Evolutionary conservation across 2,113 vertebrate species (phyloP).

Genomic region (Chaetodon auriga): DNA sequence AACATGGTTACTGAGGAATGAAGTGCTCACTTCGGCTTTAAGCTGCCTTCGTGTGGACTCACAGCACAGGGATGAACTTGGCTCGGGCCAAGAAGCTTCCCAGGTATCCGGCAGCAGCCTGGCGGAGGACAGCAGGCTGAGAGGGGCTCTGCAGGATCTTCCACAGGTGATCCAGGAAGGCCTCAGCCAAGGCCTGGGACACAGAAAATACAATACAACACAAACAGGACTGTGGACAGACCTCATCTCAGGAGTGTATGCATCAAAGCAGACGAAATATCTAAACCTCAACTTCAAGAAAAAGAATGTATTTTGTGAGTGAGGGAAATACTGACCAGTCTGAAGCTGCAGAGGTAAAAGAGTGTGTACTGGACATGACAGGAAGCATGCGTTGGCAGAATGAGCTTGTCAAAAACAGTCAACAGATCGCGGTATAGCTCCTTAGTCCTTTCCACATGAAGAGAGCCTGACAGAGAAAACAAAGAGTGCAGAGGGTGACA

Average conservation of each 20-base stretch:
- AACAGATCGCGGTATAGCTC: constrained; percentile 92
- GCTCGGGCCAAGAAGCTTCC: constrained; percentile 97
- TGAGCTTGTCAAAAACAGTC: constrained; percentile 92
- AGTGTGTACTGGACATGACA: constrained; percentile 94
- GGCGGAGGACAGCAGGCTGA: constrained; percentile 91
- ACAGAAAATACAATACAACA: not conserved
- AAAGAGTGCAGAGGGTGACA: not conserved
- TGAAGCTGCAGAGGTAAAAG: constrained; percentile 98
- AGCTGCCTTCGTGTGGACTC: constrained; percentile 74
- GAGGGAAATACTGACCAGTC: constrained; percentile 87
- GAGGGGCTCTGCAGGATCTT: constrained; percentile 91
- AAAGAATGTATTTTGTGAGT: too few species aligned
- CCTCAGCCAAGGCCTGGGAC: constrained; percentile 91
- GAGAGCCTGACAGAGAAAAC: constrained; percentile 77
- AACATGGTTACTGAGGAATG: not conserved
- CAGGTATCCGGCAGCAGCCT: constrained; percentile 92
- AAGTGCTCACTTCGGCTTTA: not conserved
- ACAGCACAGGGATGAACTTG: constrained; percentile 93
- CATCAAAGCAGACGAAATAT: not conserved
- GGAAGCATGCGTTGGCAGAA: constrained; percentile 94
- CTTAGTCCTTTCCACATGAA: constrained; percentile 89
- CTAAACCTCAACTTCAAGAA: not conserved
- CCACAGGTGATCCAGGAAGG: constrained; percentile 97
- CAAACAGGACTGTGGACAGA: not conserved
- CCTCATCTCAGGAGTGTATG: not conserved